A percentile compares a stretch with the other conserved stretches of the same genome.
Evolutionary conservation across 2,888 invertebrate species (phyloP).

Genomic region (Caenorhabditis sp.): DNA sequence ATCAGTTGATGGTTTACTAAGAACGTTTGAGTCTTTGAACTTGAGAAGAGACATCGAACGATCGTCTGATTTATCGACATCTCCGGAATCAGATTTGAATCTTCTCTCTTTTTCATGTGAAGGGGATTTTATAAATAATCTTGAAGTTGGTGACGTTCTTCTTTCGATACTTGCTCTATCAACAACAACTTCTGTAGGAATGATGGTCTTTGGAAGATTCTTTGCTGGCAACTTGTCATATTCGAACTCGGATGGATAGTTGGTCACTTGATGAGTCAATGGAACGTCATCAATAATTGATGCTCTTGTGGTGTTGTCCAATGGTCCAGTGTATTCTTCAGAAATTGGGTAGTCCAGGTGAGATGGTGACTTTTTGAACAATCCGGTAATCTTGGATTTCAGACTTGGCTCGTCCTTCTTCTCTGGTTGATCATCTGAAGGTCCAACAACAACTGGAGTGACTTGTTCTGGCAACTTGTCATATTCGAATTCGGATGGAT

Average conservation of each 20-base stretch:
- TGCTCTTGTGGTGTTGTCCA: slow-evolving; percentile 35
- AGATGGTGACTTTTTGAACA: slow-evolving; percentile 34
- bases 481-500: slow-evolving; percentile 5
- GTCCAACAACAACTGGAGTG: slow-evolving; percentile 14
- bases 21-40: slow-evolving; percentile 12
- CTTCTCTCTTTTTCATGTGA: neutral
- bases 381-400: slow-evolving; percentile 35
- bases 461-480: slow-evolving; percentile 19
- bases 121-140: neutral
- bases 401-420: slow-evolving; percentile 10
- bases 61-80: slow-evolving; percentile 4
- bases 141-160: slow-evolving; percentile 19
- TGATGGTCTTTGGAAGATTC: slow-evolving; percentile 41
- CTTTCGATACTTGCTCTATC: no score
- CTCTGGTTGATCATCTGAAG: slow-evolving; percentile 10
- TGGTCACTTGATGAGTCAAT: slow-evolving; percentile 1
- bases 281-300: slow-evolving; percentile 19
- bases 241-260: slow-evolving; percentile 4
- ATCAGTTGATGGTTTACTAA: neutral
- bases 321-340: slow-evolving; percentile 43
- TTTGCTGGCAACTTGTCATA: neutral
- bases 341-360: slow-evolving; percentile 49
- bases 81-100: slow-evolving; percentile 7
- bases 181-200: slow-evolving; percentile 10
- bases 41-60: slow-evolving; percentile 7